Evolutionary conservation across 2,113 vertebrate species (phyloP), one percentile per base, ranked within the genome.

Genomic region (Limnothrissa miodon): DNA sequence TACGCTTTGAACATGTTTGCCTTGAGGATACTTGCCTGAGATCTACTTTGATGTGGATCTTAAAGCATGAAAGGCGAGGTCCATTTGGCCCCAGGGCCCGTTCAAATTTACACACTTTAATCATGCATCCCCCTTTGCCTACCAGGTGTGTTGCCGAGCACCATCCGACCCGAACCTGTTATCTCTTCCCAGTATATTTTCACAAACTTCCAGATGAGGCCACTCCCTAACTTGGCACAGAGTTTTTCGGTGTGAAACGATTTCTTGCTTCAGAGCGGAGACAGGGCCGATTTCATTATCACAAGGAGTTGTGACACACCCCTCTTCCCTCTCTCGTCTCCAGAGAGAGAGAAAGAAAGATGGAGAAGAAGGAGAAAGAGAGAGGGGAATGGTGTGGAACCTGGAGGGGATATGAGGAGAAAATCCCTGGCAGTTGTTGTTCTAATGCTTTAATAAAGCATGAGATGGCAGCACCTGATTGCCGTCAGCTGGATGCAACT

Each of bases 391-490:
- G 19, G 51, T 56, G 51, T 5, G 29, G 15, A 46, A 53, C 48
- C 53, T 39, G 42, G 25, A 1, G 29, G 85, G 79, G 56, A 10
- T 87, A 88, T 84, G 92, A 83, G 84, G 86, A 83, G 86, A 89
- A 92, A 89, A 88, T 79, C 88, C 82, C 82, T 80, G 91, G 88
- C 89, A 93, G 92, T 94, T 93, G 93, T 93, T 93, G 91, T 90
- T 89, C 88, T 93, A 93, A 90, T 91, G 88, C 92, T 90, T 94
- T 93, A 90, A 90, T 91, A 82, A 53, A 93, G 92, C 90, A 87
- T 92, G 90, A 92, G 91, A 94, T 94, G 90, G 94, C 92, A 89
- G 89, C 86, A 94, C 91, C 93, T 93, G 86, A 92, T 92, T 95
- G 90, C 15, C 79, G 87, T 95, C 92, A 94, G 90, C 92, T 92